These are phyloP conservation scores for Microplitis mediator DNA, from an alignment of 1,140 invertebrate genomes.

Conservation along the genomic window DNA sequence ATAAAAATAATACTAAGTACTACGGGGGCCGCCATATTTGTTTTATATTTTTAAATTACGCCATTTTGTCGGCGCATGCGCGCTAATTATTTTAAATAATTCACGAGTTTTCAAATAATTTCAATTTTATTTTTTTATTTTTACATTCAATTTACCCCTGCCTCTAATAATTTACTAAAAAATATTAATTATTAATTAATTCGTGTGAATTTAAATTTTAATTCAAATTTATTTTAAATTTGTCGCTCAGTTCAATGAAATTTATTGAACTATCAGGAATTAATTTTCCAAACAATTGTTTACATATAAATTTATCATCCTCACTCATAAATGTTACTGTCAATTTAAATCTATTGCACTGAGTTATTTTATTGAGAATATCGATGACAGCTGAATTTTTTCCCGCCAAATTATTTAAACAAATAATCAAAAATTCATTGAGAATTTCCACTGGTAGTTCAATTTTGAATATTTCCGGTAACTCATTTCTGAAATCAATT, in stretches of 20 bases:
- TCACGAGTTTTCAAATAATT: not conserved
- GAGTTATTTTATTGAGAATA: slow-evolving; percentile 38
- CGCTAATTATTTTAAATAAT: not conserved
- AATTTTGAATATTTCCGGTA: slow-evolving; percentile 11
- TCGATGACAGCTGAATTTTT: slow-evolving; percentile 34
- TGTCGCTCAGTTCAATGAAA: not conserved
- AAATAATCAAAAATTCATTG: slow-evolving; percentile 36
- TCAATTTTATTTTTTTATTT: not conserved
- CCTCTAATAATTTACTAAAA: not conserved
- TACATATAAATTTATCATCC: slow-evolving; percentile 32
- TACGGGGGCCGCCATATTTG: not conserved
- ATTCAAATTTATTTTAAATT: not conserved
- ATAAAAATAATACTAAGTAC: not conserved
- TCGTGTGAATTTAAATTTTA: not conserved
- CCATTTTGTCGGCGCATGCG: not conserved
- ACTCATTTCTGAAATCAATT: slow-evolving; percentile 5
- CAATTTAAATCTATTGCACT: slow-evolving; percentile 48
- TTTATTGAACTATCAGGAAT: not conserved
- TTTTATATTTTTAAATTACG: not conserved
- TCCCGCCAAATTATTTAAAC: slow-evolving; percentile 3
- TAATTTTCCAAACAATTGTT: slow-evolving; percentile 29
- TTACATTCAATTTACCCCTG: too few species aligned
- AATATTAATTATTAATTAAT: not conserved
- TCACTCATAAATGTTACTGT: slow-evolving; percentile 39
- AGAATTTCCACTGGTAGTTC: slow-evolving; percentile 42